Percentiles rank a stretch among this genome's conserved stretches.
These are phyloP conservation scores for Halyomorpha halys DNA, from an alignment of 1,140 invertebrate genomes.

Conservation along the genomic window DNA sequence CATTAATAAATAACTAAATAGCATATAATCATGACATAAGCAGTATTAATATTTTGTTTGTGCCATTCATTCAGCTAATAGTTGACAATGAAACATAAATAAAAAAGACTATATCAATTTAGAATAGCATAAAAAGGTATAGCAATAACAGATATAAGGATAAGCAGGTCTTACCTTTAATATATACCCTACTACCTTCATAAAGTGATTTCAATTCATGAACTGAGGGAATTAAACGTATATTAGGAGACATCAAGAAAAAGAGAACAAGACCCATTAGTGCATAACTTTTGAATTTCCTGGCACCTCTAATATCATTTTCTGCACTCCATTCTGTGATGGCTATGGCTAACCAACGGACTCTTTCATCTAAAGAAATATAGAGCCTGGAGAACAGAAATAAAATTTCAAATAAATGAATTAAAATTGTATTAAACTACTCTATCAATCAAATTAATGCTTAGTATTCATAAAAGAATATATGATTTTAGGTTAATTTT, in stretches of 20 bases:
- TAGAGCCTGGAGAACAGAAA: constrained; percentile 5
- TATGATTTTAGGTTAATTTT: too few species aligned
- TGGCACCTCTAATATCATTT: background rate
- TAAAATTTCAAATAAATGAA: background rate
- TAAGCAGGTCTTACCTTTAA: background rate
- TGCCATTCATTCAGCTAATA: too few species aligned
- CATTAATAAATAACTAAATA: too few species aligned
- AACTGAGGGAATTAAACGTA: background rate
- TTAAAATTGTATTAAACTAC: too few species aligned
- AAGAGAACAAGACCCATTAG: constrained; percentile 3
- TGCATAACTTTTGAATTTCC: constrained; percentile 1
- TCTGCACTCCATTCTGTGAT: background rate
- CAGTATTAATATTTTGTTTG: too few species aligned
- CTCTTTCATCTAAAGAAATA: constrained; percentile 1
- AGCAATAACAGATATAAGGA: too few species aligned
- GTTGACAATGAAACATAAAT: too few species aligned
- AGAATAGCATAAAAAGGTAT: too few species aligned
- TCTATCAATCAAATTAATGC: too few species aligned
- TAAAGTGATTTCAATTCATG: background rate
- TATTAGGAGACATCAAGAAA: background rate
- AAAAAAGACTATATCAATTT: too few species aligned
- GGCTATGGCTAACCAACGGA: background rate
- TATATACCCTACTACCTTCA: background rate
- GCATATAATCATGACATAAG: too few species aligned
- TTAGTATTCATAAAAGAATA: too few species aligned